phyloP scores from a whole-genome alignment of 2,797 vertebrate species.

The Ambastaia sidthimunki region DNA sequence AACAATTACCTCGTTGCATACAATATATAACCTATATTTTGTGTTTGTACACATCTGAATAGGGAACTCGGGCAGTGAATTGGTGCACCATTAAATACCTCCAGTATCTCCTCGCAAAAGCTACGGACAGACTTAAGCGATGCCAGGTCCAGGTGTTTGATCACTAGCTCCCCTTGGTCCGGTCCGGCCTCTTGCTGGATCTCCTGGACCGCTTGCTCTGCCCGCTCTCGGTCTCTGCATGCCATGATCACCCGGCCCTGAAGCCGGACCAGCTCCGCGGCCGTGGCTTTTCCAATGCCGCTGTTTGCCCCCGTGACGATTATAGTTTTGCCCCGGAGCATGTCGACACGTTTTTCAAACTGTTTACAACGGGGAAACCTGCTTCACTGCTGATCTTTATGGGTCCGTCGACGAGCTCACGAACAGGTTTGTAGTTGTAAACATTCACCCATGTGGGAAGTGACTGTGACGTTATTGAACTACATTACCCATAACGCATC shows the following conservation, averaged over 20 bases:
- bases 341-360: constrained; percentile 22
- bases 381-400: not conserved
- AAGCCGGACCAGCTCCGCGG: constrained; percentile 77
- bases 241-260: constrained; percentile 87
- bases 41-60: not conserved
- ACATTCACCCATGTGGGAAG: constrained; percentile 32
- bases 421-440: constrained; percentile 31
- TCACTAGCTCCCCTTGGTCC: constrained; percentile 71
- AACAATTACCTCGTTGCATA: too few relatives aligned
- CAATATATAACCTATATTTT: not conserved
- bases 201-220: constrained; percentile 80
- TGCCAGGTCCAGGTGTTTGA: constrained; percentile 83
- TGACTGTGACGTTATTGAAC: constrained; percentile 26
- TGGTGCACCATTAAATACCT: constrained; percentile 72
- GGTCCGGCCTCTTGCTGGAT: constrained; percentile 74
- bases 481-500: constrained; percentile 50
- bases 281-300: constrained; percentile 85
- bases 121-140: constrained; percentile 81
- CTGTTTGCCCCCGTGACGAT: constrained; percentile 90
- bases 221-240: constrained; percentile 80
- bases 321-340: constrained; percentile 83
- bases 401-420: not conserved
- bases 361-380: not conserved
- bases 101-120: constrained; percentile 84
- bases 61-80: too few relatives aligned